phyloP scores from a whole-genome alignment of 1,140 invertebrate species.

The Aleiodes sp. region DNA sequence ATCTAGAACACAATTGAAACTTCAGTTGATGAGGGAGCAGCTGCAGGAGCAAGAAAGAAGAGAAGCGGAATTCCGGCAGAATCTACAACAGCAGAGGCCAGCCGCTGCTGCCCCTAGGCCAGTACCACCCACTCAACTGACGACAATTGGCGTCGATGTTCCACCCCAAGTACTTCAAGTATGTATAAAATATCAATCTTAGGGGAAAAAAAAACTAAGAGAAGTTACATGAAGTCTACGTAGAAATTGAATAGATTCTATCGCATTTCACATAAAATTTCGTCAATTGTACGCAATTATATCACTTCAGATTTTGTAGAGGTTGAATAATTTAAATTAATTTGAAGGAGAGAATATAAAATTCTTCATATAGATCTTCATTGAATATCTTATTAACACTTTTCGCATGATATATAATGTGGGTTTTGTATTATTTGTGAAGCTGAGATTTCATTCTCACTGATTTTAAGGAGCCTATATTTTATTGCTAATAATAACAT shows the following conservation, averaged over 20 bases:
- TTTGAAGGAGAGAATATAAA: no score
- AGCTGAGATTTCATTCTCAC: neutral
- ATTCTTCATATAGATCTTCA: no score
- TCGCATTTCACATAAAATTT: neutral
- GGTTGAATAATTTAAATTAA: no score
- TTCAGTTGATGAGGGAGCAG: constrained; percentile 86
- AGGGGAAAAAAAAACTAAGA: neutral
- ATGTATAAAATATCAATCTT: constrained; percentile 40
- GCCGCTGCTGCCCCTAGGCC: constrained; percentile 65
- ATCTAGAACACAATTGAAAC: constrained; percentile 84
- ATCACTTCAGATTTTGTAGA: no score
- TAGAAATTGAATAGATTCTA: neutral
- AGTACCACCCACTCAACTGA: constrained; percentile 68
- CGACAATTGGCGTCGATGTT: constrained; percentile 75
- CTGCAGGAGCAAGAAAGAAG: constrained; percentile 76
- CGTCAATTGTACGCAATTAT: neutral
- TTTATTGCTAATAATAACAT: constrained; percentile 32
- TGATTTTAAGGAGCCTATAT: neutral
- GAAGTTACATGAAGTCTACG: neutral
- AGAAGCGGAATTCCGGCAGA: constrained; percentile 66
- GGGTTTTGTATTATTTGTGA: neutral
- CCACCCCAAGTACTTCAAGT: constrained; percentile 84
- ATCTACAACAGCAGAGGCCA: constrained; percentile 68
- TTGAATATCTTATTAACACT: neutral
- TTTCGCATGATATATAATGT: neutral